These are phyloP conservation scores for Ephestia elutella DNA, from an alignment of 1,140 invertebrate genomes.

Conservation along the genomic window DNA sequence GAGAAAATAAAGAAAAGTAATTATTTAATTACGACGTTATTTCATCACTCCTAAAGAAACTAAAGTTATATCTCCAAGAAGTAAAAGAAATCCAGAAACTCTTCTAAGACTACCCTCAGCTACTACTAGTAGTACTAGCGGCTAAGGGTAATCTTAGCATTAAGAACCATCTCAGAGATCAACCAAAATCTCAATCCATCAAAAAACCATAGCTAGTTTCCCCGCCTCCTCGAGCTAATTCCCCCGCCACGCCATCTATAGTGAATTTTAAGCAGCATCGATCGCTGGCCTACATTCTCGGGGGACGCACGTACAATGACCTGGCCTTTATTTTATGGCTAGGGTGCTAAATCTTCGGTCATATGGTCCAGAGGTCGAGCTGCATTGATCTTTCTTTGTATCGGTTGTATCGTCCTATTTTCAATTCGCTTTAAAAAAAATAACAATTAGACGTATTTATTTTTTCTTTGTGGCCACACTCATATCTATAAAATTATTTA, in stretches of 20 bases:
- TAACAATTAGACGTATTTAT: background rate
- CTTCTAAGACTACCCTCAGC: too few relatives aligned
- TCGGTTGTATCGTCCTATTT: slow-evolving; percentile 16
- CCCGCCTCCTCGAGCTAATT: slow-evolving; percentile 4
- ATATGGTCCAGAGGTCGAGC: slow-evolving; percentile 16
- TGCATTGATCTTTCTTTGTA: slow-evolving; percentile 6
- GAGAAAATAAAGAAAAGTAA: too few relatives aligned
- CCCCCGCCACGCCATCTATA: slow-evolving; percentile 12
- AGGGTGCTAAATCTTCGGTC: slow-evolving; percentile 24
- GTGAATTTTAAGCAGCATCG: slow-evolving; percentile 46
- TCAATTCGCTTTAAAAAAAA: background rate
- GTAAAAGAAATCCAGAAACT: too few relatives aligned
- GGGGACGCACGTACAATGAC: slow-evolving; percentile 30
- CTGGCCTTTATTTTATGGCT: slow-evolving; percentile 26
- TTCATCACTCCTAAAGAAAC: too few relatives aligned
- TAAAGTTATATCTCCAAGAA: too few relatives aligned
- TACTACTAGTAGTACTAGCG: too few relatives aligned
- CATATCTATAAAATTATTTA: too few relatives aligned
- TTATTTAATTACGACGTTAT: too few relatives aligned
- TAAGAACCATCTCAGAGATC: too few relatives aligned
- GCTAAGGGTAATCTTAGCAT: too few relatives aligned
- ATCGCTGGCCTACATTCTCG: slow-evolving; percentile 38
- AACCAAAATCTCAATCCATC: background rate
- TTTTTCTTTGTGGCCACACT: background rate
- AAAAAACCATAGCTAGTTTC: background rate